A percentile compares a stretch with the other conserved stretches of the same genome.
Conservation (phyloP, 2,797 vertebrate species). For the Tachyglossus aculeatus region DNA sequence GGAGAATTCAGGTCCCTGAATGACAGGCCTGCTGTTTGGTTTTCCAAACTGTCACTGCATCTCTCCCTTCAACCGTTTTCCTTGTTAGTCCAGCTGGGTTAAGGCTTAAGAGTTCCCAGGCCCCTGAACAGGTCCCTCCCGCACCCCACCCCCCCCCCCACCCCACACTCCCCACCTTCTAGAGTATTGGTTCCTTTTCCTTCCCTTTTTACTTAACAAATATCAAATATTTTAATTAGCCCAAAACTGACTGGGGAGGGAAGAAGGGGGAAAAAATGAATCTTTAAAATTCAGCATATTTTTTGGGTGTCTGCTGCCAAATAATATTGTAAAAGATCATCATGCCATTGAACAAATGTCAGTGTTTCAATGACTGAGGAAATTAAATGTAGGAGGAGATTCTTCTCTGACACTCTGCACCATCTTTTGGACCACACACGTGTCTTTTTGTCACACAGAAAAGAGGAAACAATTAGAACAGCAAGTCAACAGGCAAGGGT, state of each 20-base stretch:
- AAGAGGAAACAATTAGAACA: not conserved
- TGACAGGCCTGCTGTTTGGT: not conserved
- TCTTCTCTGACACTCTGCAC: not conserved
- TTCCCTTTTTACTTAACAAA: not conserved
- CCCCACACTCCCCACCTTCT: not conserved
- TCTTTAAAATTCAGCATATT: not conserved
- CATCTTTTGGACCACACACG: not conserved
- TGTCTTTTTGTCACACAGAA: not conserved
- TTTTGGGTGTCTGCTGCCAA: not conserved
- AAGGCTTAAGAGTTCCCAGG: not conserved
- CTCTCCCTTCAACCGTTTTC: not conserved
- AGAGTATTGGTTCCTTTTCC: too few relatives aligned
- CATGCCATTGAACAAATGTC: not conserved
- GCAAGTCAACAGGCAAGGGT: too few relatives aligned
- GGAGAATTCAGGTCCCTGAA: not conserved
- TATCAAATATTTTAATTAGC: not conserved
- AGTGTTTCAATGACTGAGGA: fast-evolving
- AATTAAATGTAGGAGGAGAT: not conserved
- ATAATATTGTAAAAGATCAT: conserved; percentile 7
- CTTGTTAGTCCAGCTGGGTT: not conserved
- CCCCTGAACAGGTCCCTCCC: not conserved
- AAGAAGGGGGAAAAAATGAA: not conserved
- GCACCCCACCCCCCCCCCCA: not conserved
- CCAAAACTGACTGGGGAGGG: fast-evolving
- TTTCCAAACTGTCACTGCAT: not conserved